Conservation (phyloP, 2,113 vertebrate species). For the Verasper variegatus region DNA sequence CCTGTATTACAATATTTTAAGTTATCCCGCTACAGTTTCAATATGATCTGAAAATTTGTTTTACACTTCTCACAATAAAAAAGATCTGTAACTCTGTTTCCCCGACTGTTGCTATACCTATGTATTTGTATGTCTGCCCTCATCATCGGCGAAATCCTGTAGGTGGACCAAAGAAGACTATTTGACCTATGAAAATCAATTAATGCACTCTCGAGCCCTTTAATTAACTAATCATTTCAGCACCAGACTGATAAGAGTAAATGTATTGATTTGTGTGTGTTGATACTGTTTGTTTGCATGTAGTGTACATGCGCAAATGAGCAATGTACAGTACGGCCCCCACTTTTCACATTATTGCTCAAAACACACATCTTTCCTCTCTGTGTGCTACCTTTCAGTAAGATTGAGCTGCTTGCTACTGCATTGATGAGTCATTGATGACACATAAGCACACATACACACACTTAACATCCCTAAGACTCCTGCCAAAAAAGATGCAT, state of each 20-base stretch:
- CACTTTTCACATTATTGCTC: conserved; percentile 22
- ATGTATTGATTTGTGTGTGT: background rate
- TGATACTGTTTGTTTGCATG: background rate
- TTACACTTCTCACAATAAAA: too few relatives aligned
- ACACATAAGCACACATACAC: conserved; percentile 16
- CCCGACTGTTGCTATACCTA: too few relatives aligned
- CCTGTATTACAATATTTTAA: too few relatives aligned
- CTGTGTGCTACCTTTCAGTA: conserved; percentile 23
- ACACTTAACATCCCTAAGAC: conserved; percentile 17
- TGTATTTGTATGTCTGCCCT: too few relatives aligned
- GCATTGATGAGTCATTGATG: conserved; percentile 66
- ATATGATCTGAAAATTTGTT: too few relatives aligned
- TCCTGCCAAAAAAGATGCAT: conserved; percentile 16
- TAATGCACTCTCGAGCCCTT: background rate
- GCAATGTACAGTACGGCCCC: background rate
- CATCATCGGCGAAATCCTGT: too few relatives aligned
- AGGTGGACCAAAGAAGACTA: background rate
- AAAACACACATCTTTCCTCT: conserved; percentile 7
- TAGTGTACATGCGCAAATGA: conserved; percentile 2
- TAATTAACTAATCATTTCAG: too few relatives aligned
- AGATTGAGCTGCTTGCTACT: conserved; percentile 47
- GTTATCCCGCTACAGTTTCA: too few relatives aligned
- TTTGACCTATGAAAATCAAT: background rate
- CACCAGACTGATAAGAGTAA: background rate
- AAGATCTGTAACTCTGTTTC: too few relatives aligned